Conservation (phyloP, 2,113 vertebrate genomes). For the Condylura cristata region DNA sequence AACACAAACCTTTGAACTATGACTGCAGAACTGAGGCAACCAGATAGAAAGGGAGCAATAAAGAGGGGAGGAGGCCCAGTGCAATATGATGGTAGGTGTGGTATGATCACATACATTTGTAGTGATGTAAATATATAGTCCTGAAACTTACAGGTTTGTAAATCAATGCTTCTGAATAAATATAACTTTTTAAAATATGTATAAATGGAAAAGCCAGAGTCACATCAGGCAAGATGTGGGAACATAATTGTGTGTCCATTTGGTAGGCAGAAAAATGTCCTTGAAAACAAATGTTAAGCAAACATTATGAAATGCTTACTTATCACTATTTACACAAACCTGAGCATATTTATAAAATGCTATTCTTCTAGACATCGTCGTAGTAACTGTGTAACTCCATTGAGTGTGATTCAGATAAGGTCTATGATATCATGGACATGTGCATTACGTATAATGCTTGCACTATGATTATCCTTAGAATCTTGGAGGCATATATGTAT, state of each 20-base stretch:
- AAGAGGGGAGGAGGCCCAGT: no score
- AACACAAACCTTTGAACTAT: no score
- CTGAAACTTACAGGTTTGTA: no score
- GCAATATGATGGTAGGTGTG: no score
- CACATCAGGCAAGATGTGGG: slow-evolving; percentile 10
- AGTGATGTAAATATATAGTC: no score
- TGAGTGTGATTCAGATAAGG: neutral
- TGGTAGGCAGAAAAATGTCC: slow-evolving; percentile 44
- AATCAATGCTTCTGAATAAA: no score
- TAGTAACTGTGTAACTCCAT: neutral
- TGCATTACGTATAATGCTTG: neutral
- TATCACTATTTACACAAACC: slow-evolving; percentile 7
- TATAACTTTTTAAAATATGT: neutral
- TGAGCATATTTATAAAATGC: slow-evolving; percentile 31
- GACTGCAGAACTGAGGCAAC: no score
- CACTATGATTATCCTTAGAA: neutral
- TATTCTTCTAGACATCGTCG: slow-evolving; percentile 3
- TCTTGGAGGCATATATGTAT: neutral
- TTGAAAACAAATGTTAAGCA: slow-evolving; percentile 55
- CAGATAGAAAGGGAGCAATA: no score
- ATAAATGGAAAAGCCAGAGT: neutral
- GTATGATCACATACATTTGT: no score
- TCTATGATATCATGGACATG: neutral
- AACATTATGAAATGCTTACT: slow-evolving; percentile 45
- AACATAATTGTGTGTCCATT: slow-evolving; percentile 1